Evolutionary conservation across 2,888 invertebrate species (phyloP).

Genomic region (Ommatoiulus sabulosus): DNA sequence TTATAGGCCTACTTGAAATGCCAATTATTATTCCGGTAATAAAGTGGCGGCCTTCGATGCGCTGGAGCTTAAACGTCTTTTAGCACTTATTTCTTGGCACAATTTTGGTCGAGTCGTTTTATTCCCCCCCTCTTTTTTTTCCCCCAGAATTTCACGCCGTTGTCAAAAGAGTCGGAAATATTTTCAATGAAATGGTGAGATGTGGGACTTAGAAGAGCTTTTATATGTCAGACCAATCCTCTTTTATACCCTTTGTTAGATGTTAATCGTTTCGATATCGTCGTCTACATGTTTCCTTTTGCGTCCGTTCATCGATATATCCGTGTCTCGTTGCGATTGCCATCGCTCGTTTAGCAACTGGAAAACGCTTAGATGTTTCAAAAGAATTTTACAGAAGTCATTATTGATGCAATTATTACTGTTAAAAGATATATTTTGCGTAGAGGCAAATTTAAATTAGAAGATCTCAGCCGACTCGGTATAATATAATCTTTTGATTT

Average conservation of each 20-base stretch:
- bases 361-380: neutral
- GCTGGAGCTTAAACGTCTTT: neutral
- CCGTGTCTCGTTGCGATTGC: neutral
- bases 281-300: slow-evolving; percentile 25
- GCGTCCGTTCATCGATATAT: slow-evolving; percentile 24
- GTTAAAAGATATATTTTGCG: neutral
- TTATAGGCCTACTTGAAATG: slow-evolving; percentile 17
- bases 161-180: slow-evolving; percentile 26
- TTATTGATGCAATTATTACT: neutral
- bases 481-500: too few relatives aligned
- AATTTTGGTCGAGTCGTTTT: neutral
- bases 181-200: slow-evolving; percentile 1
- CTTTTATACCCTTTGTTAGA: slow-evolving; percentile 26
- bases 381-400: neutral
- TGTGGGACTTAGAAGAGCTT: slow-evolving; percentile 26
- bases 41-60: slow-evolving; percentile 25
- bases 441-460: neutral
- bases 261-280: slow-evolving; percentile 27
- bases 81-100: slow-evolving; percentile 18
- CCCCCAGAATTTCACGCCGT: slow-evolving; percentile 1
- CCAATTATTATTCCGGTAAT: slow-evolving; percentile 34
- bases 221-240: slow-evolving; percentile 20
- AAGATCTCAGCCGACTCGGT: neutral
- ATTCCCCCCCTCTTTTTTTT: neutral
- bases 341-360: slow-evolving; percentile 14